These are phyloP conservation scores for Telmatochromis sp. DNA, from an alignment of 2,113 vertebrate species.

Conservation along the genomic window DNA sequence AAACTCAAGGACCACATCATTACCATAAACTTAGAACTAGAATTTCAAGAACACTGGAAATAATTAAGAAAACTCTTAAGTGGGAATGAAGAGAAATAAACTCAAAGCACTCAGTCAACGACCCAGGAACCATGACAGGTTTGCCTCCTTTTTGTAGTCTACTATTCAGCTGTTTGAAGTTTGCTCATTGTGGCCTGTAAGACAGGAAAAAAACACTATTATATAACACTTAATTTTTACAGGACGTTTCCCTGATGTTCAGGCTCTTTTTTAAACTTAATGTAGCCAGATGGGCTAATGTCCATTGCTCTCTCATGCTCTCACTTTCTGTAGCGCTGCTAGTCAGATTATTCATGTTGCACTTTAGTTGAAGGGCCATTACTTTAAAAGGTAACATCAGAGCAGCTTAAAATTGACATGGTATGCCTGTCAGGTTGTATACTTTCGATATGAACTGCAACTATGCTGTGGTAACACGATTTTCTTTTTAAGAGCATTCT, in stretches of 20 bases:
- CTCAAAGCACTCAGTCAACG: accelerated
- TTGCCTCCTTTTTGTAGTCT: accelerated
- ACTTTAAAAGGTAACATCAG: not conserved
- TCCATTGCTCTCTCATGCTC: accelerated
- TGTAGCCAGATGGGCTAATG: not conserved
- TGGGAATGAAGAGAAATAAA: not conserved
- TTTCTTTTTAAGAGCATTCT: not conserved
- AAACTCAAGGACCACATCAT: accelerated
- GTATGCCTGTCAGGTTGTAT: accelerated
- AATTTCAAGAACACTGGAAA: accelerated
- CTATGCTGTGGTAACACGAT: accelerated
- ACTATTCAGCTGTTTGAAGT: accelerated
- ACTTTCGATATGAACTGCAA: not conserved
- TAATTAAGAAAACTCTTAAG: accelerated
- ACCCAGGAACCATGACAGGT: not conserved
- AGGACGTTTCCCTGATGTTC: accelerated
- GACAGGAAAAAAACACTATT: accelerated
- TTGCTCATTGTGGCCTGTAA: not conserved
- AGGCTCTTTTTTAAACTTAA: not conserved
- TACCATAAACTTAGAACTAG: accelerated
- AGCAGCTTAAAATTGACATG: accelerated
- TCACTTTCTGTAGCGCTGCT: accelerated
- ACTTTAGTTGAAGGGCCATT: not conserved
- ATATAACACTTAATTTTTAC: accelerated
- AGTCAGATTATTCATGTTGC: accelerated